Evolutionary conservation across 2,888 invertebrate genomes (phyloP).

Genomic region (Atrina japonica): DNA sequence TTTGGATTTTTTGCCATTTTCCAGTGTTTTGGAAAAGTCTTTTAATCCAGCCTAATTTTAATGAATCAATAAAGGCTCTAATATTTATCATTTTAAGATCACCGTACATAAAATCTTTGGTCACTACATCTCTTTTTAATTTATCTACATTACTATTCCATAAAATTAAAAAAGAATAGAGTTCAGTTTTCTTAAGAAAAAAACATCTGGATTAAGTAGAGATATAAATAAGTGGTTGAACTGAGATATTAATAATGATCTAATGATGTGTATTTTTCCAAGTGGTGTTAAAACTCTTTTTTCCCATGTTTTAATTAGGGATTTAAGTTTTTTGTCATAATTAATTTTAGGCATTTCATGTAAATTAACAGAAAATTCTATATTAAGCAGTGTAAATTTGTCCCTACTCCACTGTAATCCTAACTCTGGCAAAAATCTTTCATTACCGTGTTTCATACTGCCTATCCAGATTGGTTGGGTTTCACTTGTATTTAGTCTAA

Average conservation of each 20-base stretch:
- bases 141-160: slow-evolving; percentile 6
- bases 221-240: background rate
- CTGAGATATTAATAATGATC: background rate
- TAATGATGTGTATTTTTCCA: slow-evolving; percentile 9
- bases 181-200: background rate
- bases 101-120: background rate
- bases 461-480: slow-evolving; percentile 2
- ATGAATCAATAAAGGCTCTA: slow-evolving; percentile 5
- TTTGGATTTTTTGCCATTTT: too few relatives aligned
- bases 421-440: slow-evolving; percentile 1
- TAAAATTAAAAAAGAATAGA: background rate
- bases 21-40: background rate
- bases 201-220: background rate
- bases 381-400: slow-evolving; percentile 2
- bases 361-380: slow-evolving; percentile 16
- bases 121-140: slow-evolving; percentile 12
- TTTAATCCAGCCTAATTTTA: background rate
- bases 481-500: background rate
- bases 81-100: slow-evolving; percentile 7
- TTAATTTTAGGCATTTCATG: slow-evolving; percentile 5
- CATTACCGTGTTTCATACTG: background rate
- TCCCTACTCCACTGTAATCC: background rate
- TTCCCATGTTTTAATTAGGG: slow-evolving; percentile 3
- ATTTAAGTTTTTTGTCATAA: slow-evolving; percentile 3
- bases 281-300: slow-evolving; percentile 2